These are phyloP conservation scores for Cherax destructor DNA, from an alignment of 1,140 invertebrate species.

Conservation along the genomic window DNA sequence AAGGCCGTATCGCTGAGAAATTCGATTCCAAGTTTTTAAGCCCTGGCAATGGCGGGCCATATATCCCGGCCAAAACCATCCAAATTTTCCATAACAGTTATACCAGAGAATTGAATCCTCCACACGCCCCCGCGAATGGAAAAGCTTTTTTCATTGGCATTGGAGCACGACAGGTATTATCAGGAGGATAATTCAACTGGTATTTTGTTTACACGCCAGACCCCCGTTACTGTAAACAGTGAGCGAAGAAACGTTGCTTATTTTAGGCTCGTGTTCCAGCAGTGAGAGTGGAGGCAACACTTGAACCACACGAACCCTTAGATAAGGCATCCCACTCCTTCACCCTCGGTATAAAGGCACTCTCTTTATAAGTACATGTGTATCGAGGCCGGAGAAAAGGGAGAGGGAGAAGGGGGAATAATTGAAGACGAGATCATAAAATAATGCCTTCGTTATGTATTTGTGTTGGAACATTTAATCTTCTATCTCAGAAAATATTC, in stretches of 20 bases:
- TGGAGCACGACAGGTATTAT: conserved; percentile 16
- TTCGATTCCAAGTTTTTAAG: conserved; percentile 48
- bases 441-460: too few relatives aligned
- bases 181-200: conserved; percentile 25
- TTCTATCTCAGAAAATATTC: too few relatives aligned
- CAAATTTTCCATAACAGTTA: conserved; percentile 47
- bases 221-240: conserved; percentile 22
- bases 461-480: too few relatives aligned
- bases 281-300: neutral
- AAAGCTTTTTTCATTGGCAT: conserved; percentile 20
- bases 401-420: neutral
- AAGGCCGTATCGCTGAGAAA: conserved; percentile 45
- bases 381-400: neutral
- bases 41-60: conserved; percentile 6
- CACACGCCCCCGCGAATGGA: conserved; percentile 15
- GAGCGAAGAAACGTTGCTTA: conserved; percentile 23
- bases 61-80: conserved; percentile 20
- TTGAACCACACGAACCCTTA: neutral
- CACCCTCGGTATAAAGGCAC: too few relatives aligned
- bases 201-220: conserved; percentile 38
- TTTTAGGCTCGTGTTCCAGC: conserved; percentile 22
- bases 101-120: conserved; percentile 39
- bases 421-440: too few relatives aligned
- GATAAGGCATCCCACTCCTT: too few relatives aligned
- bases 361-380: too few relatives aligned